These are phyloP conservation scores for Pherbina coryleti DNA, from an alignment of 2,888 invertebrate genomes.

Conservation along the genomic window DNA sequence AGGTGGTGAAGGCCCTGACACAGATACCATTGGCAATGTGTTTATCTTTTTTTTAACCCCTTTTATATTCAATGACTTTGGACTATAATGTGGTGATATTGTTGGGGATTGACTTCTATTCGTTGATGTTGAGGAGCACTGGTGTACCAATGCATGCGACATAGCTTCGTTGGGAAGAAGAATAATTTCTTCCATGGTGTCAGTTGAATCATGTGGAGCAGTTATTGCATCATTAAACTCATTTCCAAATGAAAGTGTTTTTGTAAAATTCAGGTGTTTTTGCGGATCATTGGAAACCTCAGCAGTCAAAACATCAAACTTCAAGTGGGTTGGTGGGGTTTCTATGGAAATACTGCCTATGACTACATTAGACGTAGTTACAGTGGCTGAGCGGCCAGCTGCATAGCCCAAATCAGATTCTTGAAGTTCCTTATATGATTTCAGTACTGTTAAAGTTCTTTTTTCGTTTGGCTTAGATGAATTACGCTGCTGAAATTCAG, in stretches of 20 bases:
- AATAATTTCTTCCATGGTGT: constrained; percentile 62
- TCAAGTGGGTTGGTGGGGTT: constrained; percentile 65
- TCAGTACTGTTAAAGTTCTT: constrained; percentile 57
- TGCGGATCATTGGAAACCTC: constrained; percentile 49
- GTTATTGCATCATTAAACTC: constrained; percentile 22
- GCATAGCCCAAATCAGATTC: constrained; percentile 42
- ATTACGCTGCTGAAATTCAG: constrained; percentile 48
- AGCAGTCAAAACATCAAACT: constrained; percentile 54
- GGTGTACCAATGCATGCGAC: constrained; percentile 62
- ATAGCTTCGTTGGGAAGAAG: constrained; percentile 56
- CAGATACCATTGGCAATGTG: constrained; percentile 79
- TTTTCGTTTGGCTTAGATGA: constrained; percentile 45
- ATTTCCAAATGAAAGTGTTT: background rate
- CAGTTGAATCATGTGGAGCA: constrained; percentile 58
- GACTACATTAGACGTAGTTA: constrained; percentile 64
- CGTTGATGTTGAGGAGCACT: constrained; percentile 61
- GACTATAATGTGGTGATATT: constrained; percentile 61
- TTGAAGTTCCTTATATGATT: constrained; percentile 50
- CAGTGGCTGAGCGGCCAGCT: constrained; percentile 59
- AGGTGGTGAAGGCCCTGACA: constrained; percentile 84
- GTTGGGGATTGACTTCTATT: constrained; percentile 52
- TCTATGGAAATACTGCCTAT: constrained; percentile 68
- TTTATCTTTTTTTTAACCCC: constrained; percentile 61
- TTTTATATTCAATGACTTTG: constrained; percentile 58
- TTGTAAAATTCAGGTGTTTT: constrained; percentile 19